Conservation (phyloP, 2,797 vertebrate species). For the Phoxinus dragarum region DNA sequence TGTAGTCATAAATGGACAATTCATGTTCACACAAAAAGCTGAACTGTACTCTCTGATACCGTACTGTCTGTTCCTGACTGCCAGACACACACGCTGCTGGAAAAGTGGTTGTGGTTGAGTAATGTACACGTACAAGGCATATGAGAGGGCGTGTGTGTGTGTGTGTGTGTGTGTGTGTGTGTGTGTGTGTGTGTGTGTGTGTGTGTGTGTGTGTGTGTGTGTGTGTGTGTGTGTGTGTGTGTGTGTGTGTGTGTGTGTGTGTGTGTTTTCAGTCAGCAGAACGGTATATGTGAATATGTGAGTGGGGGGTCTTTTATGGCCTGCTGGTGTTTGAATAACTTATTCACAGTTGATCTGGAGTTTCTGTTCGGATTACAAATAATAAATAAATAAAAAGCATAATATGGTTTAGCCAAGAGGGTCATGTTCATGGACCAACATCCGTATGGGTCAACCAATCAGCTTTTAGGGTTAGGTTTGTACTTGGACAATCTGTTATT, state of each 20-base stretch:
- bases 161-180: slow-evolving; percentile 45
- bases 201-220: slow-evolving; percentile 58
- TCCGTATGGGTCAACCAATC: background rate
- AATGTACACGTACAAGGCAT: slow-evolving; percentile 15
- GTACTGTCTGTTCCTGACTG: slow-evolving; percentile 62
- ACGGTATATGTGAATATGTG: slow-evolving; percentile 36
- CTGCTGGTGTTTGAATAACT: slow-evolving; percentile 73
- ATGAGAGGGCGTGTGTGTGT: slow-evolving; percentile 51
- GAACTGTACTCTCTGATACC: slow-evolving; percentile 67
- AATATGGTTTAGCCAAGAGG: background rate
- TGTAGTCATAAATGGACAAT: slow-evolving; percentile 74
- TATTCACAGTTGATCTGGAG: slow-evolving; percentile 74
- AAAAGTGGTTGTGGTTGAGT: slow-evolving; percentile 56
- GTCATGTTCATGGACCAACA: background rate
- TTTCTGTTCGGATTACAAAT: slow-evolving; percentile 37
- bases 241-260: too few species aligned
- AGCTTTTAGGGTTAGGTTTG: background rate
- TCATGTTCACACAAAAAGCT: slow-evolving; percentile 73
- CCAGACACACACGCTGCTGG: slow-evolving; percentile 66
- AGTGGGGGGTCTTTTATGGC: slow-evolving; percentile 69
- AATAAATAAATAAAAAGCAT: background rate
- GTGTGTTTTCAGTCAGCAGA: slow-evolving; percentile 36
- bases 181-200: slow-evolving; percentile 57
- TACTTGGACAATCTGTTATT: background rate
- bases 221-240: slow-evolving; percentile 58